Base-by-base conservation (phyloP, 2,113 vertebrate genomes). In the Corythaixoides concolor region DNA sequence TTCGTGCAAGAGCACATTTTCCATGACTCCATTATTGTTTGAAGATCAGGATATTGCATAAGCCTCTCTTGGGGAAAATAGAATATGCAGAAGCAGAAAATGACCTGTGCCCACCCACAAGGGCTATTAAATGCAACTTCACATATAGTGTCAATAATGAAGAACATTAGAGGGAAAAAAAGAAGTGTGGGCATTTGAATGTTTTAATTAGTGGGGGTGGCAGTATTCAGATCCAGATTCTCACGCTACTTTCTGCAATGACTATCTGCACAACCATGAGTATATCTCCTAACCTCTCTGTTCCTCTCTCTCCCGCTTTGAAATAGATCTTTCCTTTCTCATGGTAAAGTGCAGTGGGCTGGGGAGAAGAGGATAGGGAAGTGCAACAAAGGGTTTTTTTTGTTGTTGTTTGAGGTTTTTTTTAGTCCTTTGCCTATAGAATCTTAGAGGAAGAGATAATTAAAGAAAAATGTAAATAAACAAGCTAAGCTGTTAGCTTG, bases 21-120 rank as follows among this genome's bases (percentile, higher is more conserved):
- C 97, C 89, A 73, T 96, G 94, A 96, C 94, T 95, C 80, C 33
- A 11, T 89, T 83, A 85, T 90, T 95, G 74, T 97, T 95, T 94
- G 89, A 95, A 94, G 79, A 88, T 94, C 88, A 97, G 96, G 97
- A 95, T 96, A 76, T 97, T 98, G 89, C 96, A 59, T 93, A 97
- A 97, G 75, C 77, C 72, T 95, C 94, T 91, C 85, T n/a, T 90
- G 97, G 93, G 97, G 68, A 69, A 95, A 93, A 78, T 0, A 93
- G 95, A 88, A 87, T 69, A 90, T 73, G 49, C 58, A 91, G 86
- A 96, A 95, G 92, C 60, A 94, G 62, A 73, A 91, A 94, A 79
- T 73, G 77, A 94, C 90, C 91, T 83, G 8, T 93, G 79, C 58
- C 88, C 77, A 93, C 88, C 94, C 96, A 85, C 88, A 58, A 73